Evolutionary conservation across 2,113 vertebrate genomes (phyloP), one percentile per base, ranked within the genome.

Genomic region (Mesitornis unicolor): DNA sequence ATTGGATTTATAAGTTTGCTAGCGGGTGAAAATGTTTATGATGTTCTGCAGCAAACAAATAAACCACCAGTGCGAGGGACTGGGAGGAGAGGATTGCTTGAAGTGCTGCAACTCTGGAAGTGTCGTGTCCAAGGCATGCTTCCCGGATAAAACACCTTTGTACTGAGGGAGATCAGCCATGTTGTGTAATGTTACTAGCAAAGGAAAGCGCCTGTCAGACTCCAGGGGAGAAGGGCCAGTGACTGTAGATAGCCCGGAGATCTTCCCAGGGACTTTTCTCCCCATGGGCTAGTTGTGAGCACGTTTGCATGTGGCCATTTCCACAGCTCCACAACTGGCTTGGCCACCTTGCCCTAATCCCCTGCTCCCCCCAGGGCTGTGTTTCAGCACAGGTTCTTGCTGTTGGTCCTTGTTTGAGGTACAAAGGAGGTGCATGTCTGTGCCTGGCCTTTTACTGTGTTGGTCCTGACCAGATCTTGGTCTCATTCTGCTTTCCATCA

Each of bases 261-360:
- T n/a, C 12, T 5, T 42, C n/a, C 6, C 13, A 4, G 70, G 61
- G 43, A 5, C 42, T 9, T 18, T 33, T 16, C 6, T 9, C 4
- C 14, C 29, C 14, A n/a, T 1, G 2, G 48, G 19, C 28, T 57
- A 3, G 31, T 57, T 20, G 3, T 1, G 2, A 40, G 42, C 9
- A 10, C 2, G 0, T 21, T 31, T n/a, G 24, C 33, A 4, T 1
- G 0, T 40, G 54, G 36, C 76, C 4, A 0, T 36, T 63, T 25
- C 17, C 48, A 12, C 6, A 47, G 16, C 17, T 11, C 16, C 35
- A 5, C 20, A 28, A 45, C 38, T 45, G 11, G 13, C 36, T 31
- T 15, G 36, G 28, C 18, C 20, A 6, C 35, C 21, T 14, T 29
- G 31, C 65, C 28, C 38, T 19, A 7, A 13, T 1, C 35, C 65